Percentiles rank a stretch among this genome's conserved stretches.
phyloP scores from a whole-genome alignment of 2,888 invertebrate genomes.

The Ypsolopha scabrella region DNA sequence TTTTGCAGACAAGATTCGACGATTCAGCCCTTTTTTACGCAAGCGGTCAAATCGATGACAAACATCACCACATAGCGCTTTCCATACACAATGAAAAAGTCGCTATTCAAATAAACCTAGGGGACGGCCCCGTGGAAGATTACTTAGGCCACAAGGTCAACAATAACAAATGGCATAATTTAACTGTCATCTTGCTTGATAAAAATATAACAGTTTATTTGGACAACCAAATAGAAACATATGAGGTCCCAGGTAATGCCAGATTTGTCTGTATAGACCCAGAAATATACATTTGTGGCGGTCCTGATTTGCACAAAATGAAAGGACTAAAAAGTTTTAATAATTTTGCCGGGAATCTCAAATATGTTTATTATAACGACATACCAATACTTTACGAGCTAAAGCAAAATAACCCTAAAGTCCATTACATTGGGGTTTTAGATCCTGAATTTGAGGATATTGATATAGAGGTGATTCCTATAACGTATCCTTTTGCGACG shows the following conservation, averaged over 20 bases:
- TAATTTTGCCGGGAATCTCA: slow-evolving; percentile 90
- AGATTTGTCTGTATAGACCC: slow-evolving; percentile 89
- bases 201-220: slow-evolving; percentile 80
- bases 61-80: slow-evolving; percentile 91
- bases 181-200: slow-evolving; percentile 86
- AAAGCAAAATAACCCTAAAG: slow-evolving; percentile 86
- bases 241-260: slow-evolving; percentile 77
- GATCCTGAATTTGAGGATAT: slow-evolving; percentile 87
- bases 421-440: slow-evolving; percentile 82
- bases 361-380: slow-evolving; percentile 94
- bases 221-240: slow-evolving; percentile 77
- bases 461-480: slow-evolving; percentile 88
- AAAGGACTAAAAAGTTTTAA: slow-evolving; percentile 84
- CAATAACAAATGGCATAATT: slow-evolving; percentile 88
- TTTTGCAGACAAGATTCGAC: slow-evolving; percentile 84
- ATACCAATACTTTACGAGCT: slow-evolving; percentile 91
- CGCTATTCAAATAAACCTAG: slow-evolving; percentile 89
- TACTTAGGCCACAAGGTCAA: slow-evolving; percentile 77
- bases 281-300: slow-evolving; percentile 92
- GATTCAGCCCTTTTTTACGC: slow-evolving; percentile 94
- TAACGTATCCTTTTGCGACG: slow-evolving; percentile 91
- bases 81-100: slow-evolving; percentile 87
- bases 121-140: slow-evolving; percentile 79
- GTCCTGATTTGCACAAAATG: slow-evolving; percentile 86
- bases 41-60: slow-evolving; percentile 89